Evolutionary conservation across 2,797 vertebrate species (phyloP).

Genomic region (Chiropotes sagulatus): DNA sequence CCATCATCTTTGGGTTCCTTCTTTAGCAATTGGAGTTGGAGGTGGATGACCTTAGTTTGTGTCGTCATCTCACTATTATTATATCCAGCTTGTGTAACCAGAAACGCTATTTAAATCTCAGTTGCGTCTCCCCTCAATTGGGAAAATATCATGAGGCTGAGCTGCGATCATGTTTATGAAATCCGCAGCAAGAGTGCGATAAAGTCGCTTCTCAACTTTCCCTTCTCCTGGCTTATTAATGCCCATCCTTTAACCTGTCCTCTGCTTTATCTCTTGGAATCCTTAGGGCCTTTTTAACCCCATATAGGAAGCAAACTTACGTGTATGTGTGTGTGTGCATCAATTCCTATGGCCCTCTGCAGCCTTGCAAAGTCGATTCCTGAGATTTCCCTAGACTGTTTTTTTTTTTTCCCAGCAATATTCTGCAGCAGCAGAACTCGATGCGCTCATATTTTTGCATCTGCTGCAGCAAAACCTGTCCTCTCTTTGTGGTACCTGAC

Average conservation of each 20-base stretch:
- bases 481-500: background rate
- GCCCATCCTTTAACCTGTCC: constrained; percentile 29
- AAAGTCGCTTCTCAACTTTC: background rate
- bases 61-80: background rate
- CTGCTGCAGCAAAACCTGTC: background rate
- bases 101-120: background rate
- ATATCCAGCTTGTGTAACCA: background rate
- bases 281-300: constrained; percentile 28
- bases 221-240: background rate
- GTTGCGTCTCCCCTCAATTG: background rate
- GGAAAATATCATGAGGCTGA: background rate
- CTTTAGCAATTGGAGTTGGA: background rate
- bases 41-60: background rate
- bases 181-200: background rate
- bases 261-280: constrained; percentile 6
- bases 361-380: background rate
- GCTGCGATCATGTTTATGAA: background rate
- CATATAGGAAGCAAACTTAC: background rate
- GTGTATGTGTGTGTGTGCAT: background rate
- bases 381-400: constrained; percentile 4
- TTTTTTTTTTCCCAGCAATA: background rate
- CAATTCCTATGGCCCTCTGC: background rate
- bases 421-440: background rate
- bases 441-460: background rate
- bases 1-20: background rate